Conservation (phyloP, 2,113 vertebrate species). For the Gasterosteus aculeatus region DNA sequence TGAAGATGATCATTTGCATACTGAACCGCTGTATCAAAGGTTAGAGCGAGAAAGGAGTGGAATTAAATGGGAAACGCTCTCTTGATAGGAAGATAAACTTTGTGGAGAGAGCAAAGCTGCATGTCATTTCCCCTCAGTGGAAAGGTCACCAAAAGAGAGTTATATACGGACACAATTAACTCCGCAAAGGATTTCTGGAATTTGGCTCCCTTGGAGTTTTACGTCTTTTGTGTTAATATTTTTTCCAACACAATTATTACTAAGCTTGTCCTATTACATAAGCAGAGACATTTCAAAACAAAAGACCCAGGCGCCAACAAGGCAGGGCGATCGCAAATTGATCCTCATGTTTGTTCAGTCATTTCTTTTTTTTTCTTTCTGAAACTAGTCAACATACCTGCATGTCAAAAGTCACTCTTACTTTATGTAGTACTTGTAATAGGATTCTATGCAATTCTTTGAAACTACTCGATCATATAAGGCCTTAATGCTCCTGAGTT, state of each 20-base stretch:
- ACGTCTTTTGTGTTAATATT: background rate
- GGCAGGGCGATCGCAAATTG: too few species aligned
- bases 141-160: conserved; percentile 66
- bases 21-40: conserved; percentile 70
- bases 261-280: background rate
- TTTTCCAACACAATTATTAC: too few species aligned
- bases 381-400: background rate
- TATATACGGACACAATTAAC: conserved; percentile 65
- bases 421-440: background rate
- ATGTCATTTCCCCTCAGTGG: conserved; percentile 54
- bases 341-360: background rate
- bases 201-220: conserved; percentile 30
- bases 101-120: conserved; percentile 48
- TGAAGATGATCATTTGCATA: conserved; percentile 76
- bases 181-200: conserved; percentile 29
- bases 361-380: background rate
- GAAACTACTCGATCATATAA: background rate
- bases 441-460: background rate
- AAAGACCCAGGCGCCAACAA: background rate
- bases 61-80: conserved; percentile 76
- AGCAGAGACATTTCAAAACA: background rate
- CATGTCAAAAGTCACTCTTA: background rate
- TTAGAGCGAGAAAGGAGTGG: conserved; percentile 66
- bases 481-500: background rate
- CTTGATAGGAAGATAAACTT: conserved; percentile 74